Base-by-base conservation (phyloP, 2,113 vertebrate species). In the Astur gentilis region DNA sequence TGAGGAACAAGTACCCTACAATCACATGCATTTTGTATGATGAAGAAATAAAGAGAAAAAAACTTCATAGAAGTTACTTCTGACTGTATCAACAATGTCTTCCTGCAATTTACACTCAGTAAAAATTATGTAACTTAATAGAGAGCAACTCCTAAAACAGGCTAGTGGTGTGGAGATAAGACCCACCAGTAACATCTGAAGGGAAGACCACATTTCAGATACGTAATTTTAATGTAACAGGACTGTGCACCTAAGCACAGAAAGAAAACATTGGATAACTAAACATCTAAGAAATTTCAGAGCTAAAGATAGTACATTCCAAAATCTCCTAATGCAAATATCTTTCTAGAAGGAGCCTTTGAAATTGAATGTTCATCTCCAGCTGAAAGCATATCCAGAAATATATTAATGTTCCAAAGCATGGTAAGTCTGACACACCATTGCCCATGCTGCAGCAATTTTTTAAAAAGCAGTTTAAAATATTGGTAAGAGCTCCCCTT, bases 401-500 rank as follows among this genome's bases (percentile, higher is more conserved):
- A 61, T 19, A 40, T 29, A 50, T 4, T 62, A 49, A 81, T 31
- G 14, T 82, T 92, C 29, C 55, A 83, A 60, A 52, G 10, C 16
- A 60, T 0, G 0, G 3, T 44, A 89, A 44, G 44, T 69, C 83
- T 29, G 14, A 83, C 31, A 17, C 34, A 64, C 10, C 32, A n/a
- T 1, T 67, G n/a, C 23, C 17, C 47, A 52, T 0, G 8, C 26
- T 47, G 69, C 36, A 72, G 69, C 12, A 31, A 18, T 58, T 87
- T 84, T 93, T 45, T 42, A 85, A 52, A 93, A 40, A 79, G 49
- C 25, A 79, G 54, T 58, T 91, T 62, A 95, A 92, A 91, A 85
- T 75, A 65, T 66, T 91, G 97, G 6, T 70, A 79, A 96, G 98
- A 97, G 97, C 97, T 89, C 97, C 97, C 67, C 95, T 97, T 97